Evolutionary conservation across 1,140 invertebrate genomes (phyloP), one percentile per base, ranked within the genome.

Genomic region (Stegodyphus mimosarum): DNA sequence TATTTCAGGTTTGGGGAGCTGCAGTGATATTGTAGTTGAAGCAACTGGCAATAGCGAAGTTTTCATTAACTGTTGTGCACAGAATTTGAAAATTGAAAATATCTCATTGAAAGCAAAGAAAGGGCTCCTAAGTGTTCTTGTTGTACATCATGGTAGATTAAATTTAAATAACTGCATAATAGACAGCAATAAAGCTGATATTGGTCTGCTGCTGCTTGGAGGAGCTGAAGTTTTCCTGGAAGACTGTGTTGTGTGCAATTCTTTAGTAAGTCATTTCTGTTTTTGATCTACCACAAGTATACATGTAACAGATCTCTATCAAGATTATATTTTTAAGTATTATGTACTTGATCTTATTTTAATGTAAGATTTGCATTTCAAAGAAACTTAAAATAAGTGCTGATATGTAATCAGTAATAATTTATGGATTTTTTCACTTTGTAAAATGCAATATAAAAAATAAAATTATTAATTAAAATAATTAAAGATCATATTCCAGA

Each of bases 21-120:
- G 72, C 15, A 17, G 48, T 33, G 84, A 87, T 53, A 79, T 87
- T 6, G 64, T 86, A 6, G 48, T 88, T 7, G 60, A 83, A 63
- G 71, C 64, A n/a, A 78, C 83, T 33, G 85, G 79, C 17, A 86
- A 75, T 73, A 87, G 88, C 67, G 86, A 87, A 18, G 81, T 88
- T n/a, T 83, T 88, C 66, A 5, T 88, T 9, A 87, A 87, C 69
- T 71, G 81, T 67, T 70, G 50, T 51, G 17, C 86, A 11, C n/a
- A 51, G 49, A 71, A 48, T 5, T 17, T 88, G 7, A 48, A 69
- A 17, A 49, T 88, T 15, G 49, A 86, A 48, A 87, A 87, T 81
- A 0, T 88, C 17, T 77, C 78, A 53, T 63, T 88, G 15, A 53
- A 55, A 53, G 69, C 83, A 18, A 72, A 67, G 63, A 7, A 18